phyloP scores from a whole-genome alignment of 2,113 vertebrate genomes.

The Copsychus sechellarum region DNA sequence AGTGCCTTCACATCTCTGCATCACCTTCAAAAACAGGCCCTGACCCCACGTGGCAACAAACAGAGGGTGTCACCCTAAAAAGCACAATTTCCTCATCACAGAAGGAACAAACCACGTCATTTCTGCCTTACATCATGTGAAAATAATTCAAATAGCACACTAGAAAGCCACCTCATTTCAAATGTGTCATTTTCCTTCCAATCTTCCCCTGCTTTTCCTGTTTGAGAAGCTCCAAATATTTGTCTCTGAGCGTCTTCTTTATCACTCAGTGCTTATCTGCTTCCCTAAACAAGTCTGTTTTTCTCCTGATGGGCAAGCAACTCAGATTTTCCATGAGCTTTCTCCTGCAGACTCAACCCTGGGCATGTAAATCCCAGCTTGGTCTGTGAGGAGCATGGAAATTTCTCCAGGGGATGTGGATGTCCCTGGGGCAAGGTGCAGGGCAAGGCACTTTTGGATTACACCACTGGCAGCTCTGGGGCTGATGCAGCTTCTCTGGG shows the following conservation, averaged over 20 bases:
- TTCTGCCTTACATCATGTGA: background rate
- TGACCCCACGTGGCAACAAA: background rate
- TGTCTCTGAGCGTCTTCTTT: background rate
- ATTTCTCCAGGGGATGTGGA: fast-evolving
- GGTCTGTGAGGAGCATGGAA: background rate
- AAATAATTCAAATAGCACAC: background rate
- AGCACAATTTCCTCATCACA: background rate
- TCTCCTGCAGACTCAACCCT: background rate
- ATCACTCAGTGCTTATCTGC: background rate
- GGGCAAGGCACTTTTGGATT: background rate
- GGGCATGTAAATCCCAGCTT: background rate
- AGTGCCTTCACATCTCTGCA: background rate
- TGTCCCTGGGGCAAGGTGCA: background rate
- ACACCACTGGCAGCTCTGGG: fast-evolving
- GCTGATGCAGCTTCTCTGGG: background rate
- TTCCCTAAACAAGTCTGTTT: background rate
- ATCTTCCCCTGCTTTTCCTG: background rate
- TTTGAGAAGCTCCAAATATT: background rate
- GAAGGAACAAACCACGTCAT: background rate
- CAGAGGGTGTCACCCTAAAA: background rate
- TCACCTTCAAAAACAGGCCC: fast-evolving
- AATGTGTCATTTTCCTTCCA: background rate
- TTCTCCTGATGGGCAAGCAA: background rate
- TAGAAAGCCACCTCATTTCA: background rate
- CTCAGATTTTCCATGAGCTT: background rate